These are phyloP conservation scores for Onychomys torridus DNA, from an alignment of 2,797 vertebrate species.

Conservation along the genomic window DNA sequence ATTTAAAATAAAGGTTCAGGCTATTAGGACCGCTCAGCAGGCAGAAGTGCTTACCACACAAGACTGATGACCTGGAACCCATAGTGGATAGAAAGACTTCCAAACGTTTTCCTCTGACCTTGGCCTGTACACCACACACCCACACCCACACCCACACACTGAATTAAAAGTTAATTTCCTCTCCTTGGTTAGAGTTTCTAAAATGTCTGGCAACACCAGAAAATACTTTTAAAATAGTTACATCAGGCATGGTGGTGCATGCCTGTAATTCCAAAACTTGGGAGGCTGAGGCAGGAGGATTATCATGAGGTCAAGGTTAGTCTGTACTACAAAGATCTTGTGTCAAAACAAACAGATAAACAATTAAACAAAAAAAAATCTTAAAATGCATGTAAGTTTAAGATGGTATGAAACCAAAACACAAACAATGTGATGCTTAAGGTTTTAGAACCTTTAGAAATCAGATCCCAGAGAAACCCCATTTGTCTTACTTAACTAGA, in stretches of 20 bases:
- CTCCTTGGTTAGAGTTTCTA: slow-evolving; percentile 8
- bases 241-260: not conserved
- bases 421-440: not conserved
- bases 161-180: not conserved
- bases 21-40: not conserved
- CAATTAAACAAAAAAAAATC: slow-evolving; percentile 12
- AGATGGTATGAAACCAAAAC: not conserved
- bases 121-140: not conserved
- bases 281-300: not conserved
- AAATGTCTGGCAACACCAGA: not conserved
- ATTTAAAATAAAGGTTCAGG: not conserved
- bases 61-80: not conserved
- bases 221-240: not conserved
- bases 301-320: not conserved
- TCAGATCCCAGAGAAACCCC: not conserved
- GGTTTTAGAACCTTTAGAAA: slow-evolving; percentile 8
- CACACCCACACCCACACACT: not conserved
- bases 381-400: not conserved
- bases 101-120: not conserved
- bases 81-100: not conserved
- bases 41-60: not conserved
- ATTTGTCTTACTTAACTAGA: slow-evolving; percentile 23
- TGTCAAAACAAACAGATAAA: not conserved
- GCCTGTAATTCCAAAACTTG: not conserved
- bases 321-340: not conserved